These are phyloP conservation scores for Apogon hyalosoma DNA, from an alignment of 2,797 vertebrate genomes.

Conservation along the genomic window DNA sequence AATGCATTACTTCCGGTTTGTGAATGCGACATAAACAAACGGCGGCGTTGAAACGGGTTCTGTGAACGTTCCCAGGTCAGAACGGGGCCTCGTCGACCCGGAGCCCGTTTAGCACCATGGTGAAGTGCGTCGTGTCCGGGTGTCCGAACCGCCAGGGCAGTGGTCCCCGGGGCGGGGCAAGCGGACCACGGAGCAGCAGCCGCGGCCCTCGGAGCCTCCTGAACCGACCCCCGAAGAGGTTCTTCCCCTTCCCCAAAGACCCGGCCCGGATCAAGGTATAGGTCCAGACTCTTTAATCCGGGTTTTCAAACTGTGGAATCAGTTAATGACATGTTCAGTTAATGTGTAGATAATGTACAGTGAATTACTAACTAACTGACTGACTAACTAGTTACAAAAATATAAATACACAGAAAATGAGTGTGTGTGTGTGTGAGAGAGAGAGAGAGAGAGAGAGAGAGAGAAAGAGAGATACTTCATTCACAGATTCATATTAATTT, in stretches of 20 bases:
- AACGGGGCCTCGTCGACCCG: neutral
- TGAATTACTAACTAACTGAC: no score
- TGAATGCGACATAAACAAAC: slow-evolving; percentile 47
- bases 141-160: slow-evolving; percentile 73
- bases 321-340: no score
- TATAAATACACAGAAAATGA: no score
- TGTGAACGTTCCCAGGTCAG: neutral
- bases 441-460: no score
- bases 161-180: neutral
- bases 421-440: no score
- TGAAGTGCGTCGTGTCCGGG: slow-evolving; percentile 81
- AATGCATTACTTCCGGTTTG: slow-evolving; percentile 30
- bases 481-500: no score
- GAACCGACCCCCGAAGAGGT: slow-evolving; percentile 69
- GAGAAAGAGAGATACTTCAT: no score
- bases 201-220: slow-evolving; percentile 22
- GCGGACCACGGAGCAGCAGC: neutral
- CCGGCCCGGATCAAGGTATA: slow-evolving; percentile 75
- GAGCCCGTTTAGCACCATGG: slow-evolving; percentile 60
- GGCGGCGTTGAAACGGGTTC: neutral
- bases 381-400: no score
- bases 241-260: slow-evolving; percentile 81
- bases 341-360: rapidly evolving
- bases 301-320: no score
- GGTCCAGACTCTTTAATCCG: neutral